Percentiles rank a stretch among this genome's conserved stretches.
Conservation (phyloP, 2,888 invertebrate species). For the Microdon myrmicae region DNA sequence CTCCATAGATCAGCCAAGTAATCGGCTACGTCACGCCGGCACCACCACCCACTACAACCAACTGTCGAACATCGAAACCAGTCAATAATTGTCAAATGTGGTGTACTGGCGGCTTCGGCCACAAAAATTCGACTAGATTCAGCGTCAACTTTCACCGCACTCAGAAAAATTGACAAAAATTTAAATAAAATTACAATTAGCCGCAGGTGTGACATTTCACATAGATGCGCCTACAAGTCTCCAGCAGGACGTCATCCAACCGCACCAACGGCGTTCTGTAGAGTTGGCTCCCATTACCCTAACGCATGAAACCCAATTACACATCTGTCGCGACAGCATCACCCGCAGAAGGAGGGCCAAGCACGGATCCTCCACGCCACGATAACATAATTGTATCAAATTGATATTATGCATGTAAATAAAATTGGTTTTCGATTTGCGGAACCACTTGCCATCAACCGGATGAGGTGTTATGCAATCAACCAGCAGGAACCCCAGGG, state of each 20-base stretch:
- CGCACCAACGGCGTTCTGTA: slow-evolving; percentile 21
- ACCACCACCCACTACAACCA: slow-evolving; percentile 3
- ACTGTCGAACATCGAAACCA: slow-evolving; percentile 10
- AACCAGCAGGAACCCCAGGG: too few species aligned
- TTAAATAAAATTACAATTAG: slow-evolving; percentile 48
- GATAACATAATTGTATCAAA: slow-evolving; percentile 42
- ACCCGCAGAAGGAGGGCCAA: too few species aligned
- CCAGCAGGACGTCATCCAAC: slow-evolving; percentile 23
- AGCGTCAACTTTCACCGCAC: background rate
- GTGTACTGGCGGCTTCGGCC: slow-evolving; percentile 29
- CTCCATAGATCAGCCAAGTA: slow-evolving; percentile 15
- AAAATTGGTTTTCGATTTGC: slow-evolving; percentile 42
- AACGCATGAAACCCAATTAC: slow-evolving; percentile 41
- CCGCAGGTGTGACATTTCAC: slow-evolving; percentile 38
- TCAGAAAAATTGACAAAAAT: slow-evolving; percentile 9
- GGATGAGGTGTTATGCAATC: too few species aligned
- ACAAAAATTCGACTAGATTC: slow-evolving; percentile 2
- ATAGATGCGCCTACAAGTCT: slow-evolving; percentile 6
- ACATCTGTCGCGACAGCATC: slow-evolving; percentile 18
- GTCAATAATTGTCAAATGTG: slow-evolving; percentile 35
- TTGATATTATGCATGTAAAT: slow-evolving; percentile 47
- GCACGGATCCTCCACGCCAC: slow-evolving; percentile 14
- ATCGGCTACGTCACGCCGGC: slow-evolving; percentile 3
- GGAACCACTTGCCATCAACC: too few species aligned
- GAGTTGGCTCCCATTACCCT: slow-evolving; percentile 37